These are phyloP conservation scores for Aleiodes sp. DNA, from an alignment of 1,140 invertebrate genomes.

Conservation along the genomic window DNA sequence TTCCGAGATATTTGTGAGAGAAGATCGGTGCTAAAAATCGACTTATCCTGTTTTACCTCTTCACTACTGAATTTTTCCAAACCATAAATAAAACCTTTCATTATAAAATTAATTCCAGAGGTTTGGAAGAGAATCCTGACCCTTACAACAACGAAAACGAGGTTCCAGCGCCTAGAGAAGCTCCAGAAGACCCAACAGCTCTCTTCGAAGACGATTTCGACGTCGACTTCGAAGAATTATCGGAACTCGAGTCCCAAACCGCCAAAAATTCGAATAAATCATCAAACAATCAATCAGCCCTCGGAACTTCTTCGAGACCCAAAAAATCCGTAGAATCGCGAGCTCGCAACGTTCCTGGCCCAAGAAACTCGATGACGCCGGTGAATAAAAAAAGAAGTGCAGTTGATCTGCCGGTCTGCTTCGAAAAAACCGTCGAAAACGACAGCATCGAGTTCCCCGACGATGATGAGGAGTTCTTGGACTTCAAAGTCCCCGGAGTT, in stretches of 20 bases:
- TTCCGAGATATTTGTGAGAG: too few species aligned
- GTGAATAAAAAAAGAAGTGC: not conserved
- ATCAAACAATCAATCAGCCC: not conserved
- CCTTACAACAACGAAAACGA: constrained; percentile 53
- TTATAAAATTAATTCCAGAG: constrained; percentile 39
- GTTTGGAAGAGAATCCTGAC: constrained; percentile 63
- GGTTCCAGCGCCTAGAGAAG: too few species aligned
- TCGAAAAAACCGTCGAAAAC: not conserved
- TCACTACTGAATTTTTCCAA: too few species aligned
- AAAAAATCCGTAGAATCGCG: not conserved
- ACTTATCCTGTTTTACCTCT: too few species aligned
- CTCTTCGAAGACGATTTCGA: constrained; percentile 52
- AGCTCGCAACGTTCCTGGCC: not conserved
- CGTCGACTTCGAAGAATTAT: constrained; percentile 45
- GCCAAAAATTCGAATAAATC: not conserved
- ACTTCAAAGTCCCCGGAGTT: not conserved
- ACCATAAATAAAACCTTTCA: not conserved
- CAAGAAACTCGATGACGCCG: not conserved
- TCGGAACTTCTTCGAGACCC: not conserved
- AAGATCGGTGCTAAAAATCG: too few species aligned
- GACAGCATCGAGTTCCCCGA: constrained; percentile 17
- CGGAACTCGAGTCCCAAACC: constrained; percentile 40
- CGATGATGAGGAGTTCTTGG: constrained; percentile 36
- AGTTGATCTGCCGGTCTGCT: not conserved
- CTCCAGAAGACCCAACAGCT: not conserved